Evolutionary conservation across 2,888 invertebrate genomes (phyloP).

Genomic region (Elmis aenea): DNA sequence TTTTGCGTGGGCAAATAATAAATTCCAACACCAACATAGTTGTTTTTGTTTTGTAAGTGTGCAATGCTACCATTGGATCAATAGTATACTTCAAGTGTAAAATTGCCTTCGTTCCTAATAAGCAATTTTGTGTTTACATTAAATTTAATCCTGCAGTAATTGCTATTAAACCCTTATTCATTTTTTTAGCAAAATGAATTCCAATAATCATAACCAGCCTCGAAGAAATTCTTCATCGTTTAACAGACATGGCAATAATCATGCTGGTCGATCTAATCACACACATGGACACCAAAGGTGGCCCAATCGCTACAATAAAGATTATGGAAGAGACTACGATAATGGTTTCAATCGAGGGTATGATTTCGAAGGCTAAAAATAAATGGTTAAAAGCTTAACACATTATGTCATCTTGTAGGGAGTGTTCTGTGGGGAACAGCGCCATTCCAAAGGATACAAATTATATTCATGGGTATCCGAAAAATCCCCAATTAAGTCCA

Average conservation of each 20-base stretch:
- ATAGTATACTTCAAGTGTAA: conserved; percentile 41
- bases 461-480: conserved; percentile 45
- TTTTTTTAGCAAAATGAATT: conserved; percentile 38
- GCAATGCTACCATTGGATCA: conserved; percentile 40
- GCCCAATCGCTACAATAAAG: conserved; percentile 45
- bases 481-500: conserved; percentile 44
- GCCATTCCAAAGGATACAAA: conserved; percentile 43
- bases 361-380: conserved; percentile 14
- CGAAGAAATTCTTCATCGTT: conserved; percentile 44
- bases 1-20: conserved; percentile 13
- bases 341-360: conserved; percentile 44
- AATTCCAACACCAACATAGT: conserved; percentile 20
- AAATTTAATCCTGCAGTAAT: conserved; percentile 1
- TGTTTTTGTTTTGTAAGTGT: conserved; percentile 30
- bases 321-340: conserved; percentile 45
- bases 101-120: conserved; percentile 37
- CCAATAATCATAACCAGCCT: conserved; percentile 44
- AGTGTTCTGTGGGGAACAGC: conserved; percentile 42
- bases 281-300: conserved; percentile 43
- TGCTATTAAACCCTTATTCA: background rate
- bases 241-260: conserved; percentile 42
- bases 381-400: conserved; percentile 9
- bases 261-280: conserved; percentile 40
- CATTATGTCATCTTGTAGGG: conserved; percentile 31
- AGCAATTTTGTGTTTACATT: too few species aligned